phyloP scores from a whole-genome alignment of 2,888 invertebrate genomes.

The Trissolcus japonicus region DNA sequence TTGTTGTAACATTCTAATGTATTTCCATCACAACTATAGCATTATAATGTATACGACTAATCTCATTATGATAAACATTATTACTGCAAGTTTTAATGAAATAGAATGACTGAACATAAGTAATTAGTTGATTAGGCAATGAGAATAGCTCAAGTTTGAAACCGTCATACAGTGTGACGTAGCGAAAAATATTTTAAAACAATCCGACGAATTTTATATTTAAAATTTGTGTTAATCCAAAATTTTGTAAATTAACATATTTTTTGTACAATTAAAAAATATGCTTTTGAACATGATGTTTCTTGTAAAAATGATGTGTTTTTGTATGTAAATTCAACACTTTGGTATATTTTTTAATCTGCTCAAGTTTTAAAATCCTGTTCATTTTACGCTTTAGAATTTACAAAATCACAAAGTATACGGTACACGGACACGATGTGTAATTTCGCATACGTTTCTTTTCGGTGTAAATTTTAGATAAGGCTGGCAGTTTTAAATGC shows the following conservation, averaged over 20 bases:
- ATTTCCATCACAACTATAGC: neutral
- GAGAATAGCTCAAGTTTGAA: neutral
- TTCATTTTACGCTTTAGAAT: conserved; percentile 20
- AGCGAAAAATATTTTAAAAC: neutral
- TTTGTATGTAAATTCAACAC: conserved; percentile 1
- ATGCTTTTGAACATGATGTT: too few species aligned
- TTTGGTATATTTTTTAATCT: neutral
- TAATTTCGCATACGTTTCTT: conserved; percentile 41
- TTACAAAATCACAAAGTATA: conserved; percentile 13
- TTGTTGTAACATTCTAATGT: neutral
- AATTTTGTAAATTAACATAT: too few species aligned
- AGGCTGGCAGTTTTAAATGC: conserved; percentile 34
- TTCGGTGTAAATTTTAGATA: conserved; percentile 40
- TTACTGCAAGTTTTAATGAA: neutral
- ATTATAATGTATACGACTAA: too few species aligned
- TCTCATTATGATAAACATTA: neutral
- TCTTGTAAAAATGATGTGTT: too few species aligned
- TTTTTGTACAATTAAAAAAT: too few species aligned
- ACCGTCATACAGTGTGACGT: neutral
- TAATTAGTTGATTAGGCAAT: neutral
- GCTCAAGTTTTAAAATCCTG: too few species aligned
- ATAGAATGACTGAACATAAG: neutral
- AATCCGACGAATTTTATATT: neutral
- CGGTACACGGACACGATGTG: conserved; percentile 19
- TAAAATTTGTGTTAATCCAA: neutral